Conservation (phyloP, 2,797 vertebrate species). For the Aythya fuligula region DNA sequence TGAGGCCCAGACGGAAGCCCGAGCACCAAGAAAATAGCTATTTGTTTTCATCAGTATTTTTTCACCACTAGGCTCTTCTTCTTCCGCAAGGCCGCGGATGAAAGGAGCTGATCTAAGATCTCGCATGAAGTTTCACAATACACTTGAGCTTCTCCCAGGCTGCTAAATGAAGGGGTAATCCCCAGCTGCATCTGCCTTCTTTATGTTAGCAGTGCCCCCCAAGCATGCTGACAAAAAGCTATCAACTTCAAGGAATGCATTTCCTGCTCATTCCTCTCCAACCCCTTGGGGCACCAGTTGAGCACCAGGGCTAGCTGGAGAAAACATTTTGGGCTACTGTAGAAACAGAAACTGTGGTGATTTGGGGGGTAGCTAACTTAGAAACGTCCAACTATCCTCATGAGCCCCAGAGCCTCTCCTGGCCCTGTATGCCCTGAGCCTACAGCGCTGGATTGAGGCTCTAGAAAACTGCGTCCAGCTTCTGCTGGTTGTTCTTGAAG, state of each 20-base stretch:
- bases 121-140: background rate
- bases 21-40: background rate
- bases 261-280: background rate
- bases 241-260: background rate
- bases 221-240: background rate
- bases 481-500: background rate
- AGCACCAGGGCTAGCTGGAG: background rate
- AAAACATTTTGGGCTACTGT: background rate
- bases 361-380: background rate
- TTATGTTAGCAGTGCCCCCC: background rate
- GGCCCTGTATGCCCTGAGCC: rapidly evolving
- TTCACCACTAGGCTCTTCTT: background rate
- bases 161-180: background rate
- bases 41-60: background rate
- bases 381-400: background rate
- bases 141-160: background rate
- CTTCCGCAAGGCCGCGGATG: background rate
- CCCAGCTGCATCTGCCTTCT: rapidly evolving
- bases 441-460: background rate
- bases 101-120: background rate
- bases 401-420: background rate
- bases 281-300: background rate
- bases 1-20: background rate
- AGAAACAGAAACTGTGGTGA: background rate
- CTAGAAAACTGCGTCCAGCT: background rate